Base-by-base conservation (phyloP, 2,888 invertebrate genomes). In the Lottia gigantea region DNA sequence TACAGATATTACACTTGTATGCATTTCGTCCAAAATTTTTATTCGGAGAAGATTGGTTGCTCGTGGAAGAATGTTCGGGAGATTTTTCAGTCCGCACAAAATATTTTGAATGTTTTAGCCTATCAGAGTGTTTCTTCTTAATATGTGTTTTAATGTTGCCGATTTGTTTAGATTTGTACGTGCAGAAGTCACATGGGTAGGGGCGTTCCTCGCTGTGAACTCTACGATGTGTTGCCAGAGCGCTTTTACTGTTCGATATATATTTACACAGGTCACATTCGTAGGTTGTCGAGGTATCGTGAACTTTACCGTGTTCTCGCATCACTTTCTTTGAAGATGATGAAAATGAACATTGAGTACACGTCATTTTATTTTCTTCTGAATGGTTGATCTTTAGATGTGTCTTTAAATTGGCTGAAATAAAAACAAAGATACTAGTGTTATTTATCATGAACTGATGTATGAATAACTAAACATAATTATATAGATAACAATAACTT, bases 321-420 rank as follows among this genome's bases (percentile, higher is more conserved):
- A 86, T 76, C 7, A 75, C 76, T 65, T 83, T 83, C 71, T 80
- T 83, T 25, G 88, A 88, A 0, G 87, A 85, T 0, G 87, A 81
- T 11, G 76, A 71, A 76, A 83, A 88, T 19, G 82, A 78, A 77
- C 89, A 89, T 1, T 76, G 65, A 4, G 73, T 71, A 77, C 89
- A 89, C 26, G 75, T 74, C 25, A 83, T 69, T 66, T 81, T 77
- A 64, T 83, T 81, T 11, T 82, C 82, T 7, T 74, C 74, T 11
- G 82, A 82, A 71, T 89, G 89, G 71, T 87, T 87, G 62, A 86
- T 82, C 19, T 80, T 77, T 26, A 84, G 72, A 73, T 89, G 89
- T 64, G 82, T 85, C 62, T 81, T 82, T n/a, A 89, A 79, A 74
- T 89, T 89, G 64, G 88, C 89, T 88, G 77, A 6, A 75, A 74